Percentiles rank a stretch among this genome's conserved stretches.
phyloP scores from a whole-genome alignment of 1,140 invertebrate species.

The Drosophila melanica region DNA sequence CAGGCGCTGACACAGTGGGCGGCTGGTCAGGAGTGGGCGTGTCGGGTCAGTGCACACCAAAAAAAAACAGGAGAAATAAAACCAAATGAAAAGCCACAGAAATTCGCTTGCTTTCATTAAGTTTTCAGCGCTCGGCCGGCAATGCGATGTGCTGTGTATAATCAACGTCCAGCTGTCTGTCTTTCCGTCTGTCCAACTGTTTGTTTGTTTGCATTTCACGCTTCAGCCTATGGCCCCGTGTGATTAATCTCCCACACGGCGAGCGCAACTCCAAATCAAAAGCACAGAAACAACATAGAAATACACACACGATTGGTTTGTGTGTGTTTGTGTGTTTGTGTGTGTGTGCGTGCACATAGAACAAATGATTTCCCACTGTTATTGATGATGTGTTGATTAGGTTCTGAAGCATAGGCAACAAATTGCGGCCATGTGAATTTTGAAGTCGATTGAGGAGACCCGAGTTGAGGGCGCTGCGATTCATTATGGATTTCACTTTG shows the following conservation, averaged over 20 bases:
- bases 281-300: conserved; percentile 9
- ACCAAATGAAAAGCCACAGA: conserved; percentile 56
- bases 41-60: conserved; percentile 34
- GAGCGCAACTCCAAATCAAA: conserved; percentile 43
- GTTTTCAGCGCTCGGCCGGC: conserved; percentile 58
- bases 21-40: conserved; percentile 29
- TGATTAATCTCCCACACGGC: conserved; percentile 70
- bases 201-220: conserved; percentile 75
- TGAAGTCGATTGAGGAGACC: conserved; percentile 30
- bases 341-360: conserved; percentile 14
- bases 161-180: conserved; percentile 62
- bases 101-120: conserved; percentile 72
- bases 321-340: too few species aligned
- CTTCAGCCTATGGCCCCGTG: conserved; percentile 53
- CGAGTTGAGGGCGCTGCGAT: conserved; percentile 49
- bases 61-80: conserved; percentile 17
- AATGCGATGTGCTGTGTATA: conserved; percentile 55
- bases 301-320: conserved; percentile 1
- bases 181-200: conserved; percentile 27
- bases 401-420: conserved; percentile 70
- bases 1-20: conserved; percentile 53
- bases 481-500: conserved; percentile 75
- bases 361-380: conserved; percentile 78
- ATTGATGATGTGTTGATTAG: conserved; percentile 83
- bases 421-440: conserved; percentile 78